Percentiles rank a stretch among this genome's conserved stretches.
These are phyloP conservation scores for Selene dorsalis DNA, from an alignment of 2,797 vertebrate genomes.

Conservation along the genomic window DNA sequence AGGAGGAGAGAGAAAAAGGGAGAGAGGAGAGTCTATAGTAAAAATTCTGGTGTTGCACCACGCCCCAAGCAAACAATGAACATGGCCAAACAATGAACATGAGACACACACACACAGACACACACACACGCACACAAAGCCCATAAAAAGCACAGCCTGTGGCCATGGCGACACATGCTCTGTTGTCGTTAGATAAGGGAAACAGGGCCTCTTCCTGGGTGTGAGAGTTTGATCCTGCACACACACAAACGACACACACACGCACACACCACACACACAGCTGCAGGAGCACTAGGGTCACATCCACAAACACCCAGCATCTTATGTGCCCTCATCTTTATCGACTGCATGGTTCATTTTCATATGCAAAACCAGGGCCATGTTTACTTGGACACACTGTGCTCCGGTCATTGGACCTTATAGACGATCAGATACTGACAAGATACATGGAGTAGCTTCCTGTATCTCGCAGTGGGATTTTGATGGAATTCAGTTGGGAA, in stretches of 20 bases:
- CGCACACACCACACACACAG: neutral
- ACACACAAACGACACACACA: conserved; percentile 29
- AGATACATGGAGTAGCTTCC: conserved; percentile 19
- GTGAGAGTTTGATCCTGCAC: conserved; percentile 74
- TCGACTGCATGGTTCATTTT: conserved; percentile 62
- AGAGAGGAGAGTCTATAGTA: conserved; percentile 71
- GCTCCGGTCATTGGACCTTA: conserved; percentile 42
- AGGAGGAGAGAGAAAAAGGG: conserved; percentile 43
- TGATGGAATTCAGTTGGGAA: conserved; percentile 49
- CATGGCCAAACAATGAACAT: conserved; percentile 73
- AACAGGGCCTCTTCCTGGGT: conserved; percentile 83
- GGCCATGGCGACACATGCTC: conserved; percentile 83
- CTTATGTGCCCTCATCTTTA: conserved; percentile 58
- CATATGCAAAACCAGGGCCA: conserved; percentile 64
- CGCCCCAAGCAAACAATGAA: conserved; percentile 83
- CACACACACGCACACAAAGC: conserved; percentile 63
- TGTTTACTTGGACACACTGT: conserved; percentile 51
- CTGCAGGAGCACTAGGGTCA: conserved; percentile 64
- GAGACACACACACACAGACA: conserved; percentile 39
- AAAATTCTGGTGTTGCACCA: conserved; percentile 80
- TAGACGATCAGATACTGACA: conserved; percentile 31
- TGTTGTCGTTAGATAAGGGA: conserved; percentile 84
- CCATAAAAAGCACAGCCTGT: conserved; percentile 81
- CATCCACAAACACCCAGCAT: conserved; percentile 41
- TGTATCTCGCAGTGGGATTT: conserved; percentile 35